Conservation (phyloP, 2,888 invertebrate species). For the Polylopha cassiicola region DNA sequence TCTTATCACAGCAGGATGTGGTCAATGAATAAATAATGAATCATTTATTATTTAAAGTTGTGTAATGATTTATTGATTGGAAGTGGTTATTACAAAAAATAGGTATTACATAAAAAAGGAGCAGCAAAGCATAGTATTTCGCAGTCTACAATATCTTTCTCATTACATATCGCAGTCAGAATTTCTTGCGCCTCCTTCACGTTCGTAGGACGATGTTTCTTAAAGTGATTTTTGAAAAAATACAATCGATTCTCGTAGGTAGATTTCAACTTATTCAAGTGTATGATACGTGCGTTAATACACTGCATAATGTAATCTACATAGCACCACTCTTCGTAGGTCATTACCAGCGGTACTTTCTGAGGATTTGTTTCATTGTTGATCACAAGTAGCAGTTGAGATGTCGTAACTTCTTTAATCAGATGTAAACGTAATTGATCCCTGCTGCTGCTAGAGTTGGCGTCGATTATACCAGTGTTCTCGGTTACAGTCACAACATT, state of each 20-base stretch:
- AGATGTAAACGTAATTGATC: neutral
- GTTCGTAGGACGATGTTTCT: neutral
- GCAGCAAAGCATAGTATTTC: constrained; percentile 7
- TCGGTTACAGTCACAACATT: neutral
- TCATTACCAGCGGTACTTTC: neutral
- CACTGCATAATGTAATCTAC: constrained; percentile 8
- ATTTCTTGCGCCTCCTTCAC: neutral
- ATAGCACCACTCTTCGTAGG: constrained; percentile 1
- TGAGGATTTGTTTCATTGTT: no score
- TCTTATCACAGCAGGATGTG: no score
- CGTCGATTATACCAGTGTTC: no score
- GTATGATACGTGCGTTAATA: constrained; percentile 5
- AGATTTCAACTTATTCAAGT: constrained; percentile 3
- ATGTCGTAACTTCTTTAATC: neutral
- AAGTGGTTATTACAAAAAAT: constrained; percentile 1
- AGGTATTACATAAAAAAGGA: constrained; percentile 2
- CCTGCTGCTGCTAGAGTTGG: no score
- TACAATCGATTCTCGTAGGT: constrained; percentile 12
- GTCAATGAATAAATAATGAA: no score
- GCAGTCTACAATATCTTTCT: constrained; percentile 5
- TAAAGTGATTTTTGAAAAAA: constrained; percentile 8
- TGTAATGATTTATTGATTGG: no score
- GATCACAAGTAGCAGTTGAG: neutral
- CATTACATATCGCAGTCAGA: constrained; percentile 6
- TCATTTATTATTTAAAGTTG: no score